These are phyloP conservation scores for Lithophane leautieri DNA, from an alignment of 2,888 invertebrate genomes.

Conservation along the genomic window DNA sequence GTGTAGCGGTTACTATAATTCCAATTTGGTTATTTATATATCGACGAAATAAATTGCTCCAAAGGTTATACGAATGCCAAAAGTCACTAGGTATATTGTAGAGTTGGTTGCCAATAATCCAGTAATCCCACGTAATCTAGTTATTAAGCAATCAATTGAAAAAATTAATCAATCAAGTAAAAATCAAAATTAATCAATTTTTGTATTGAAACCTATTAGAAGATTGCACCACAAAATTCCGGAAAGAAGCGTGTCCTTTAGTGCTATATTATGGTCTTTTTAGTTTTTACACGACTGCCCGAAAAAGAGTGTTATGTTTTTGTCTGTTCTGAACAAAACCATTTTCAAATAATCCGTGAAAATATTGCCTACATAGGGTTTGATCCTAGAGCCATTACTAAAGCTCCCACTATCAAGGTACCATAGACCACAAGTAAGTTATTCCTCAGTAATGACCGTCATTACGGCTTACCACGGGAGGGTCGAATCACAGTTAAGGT, in stretches of 20 bases:
- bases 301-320: too few species aligned
- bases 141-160: background rate
- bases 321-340: background rate
- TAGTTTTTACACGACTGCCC: too few species aligned
- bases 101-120: background rate
- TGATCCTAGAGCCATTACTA: slow-evolving; percentile 17
- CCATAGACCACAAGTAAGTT: slow-evolving; percentile 32
- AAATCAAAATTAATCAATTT: too few species aligned
- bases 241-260: background rate
- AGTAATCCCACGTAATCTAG: background rate
- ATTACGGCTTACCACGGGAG: slow-evolving; percentile 56
- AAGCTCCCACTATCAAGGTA: slow-evolving; percentile 13
- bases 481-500: slow-evolving; percentile 66
- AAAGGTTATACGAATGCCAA: background rate
- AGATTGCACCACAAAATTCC: background rate
- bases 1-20: too few species aligned
- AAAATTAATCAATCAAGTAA: too few species aligned
- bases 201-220: background rate
- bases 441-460: slow-evolving; percentile 64
- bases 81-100: background rate
- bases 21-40: too few species aligned
- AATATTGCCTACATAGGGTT: background rate
- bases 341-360: background rate
- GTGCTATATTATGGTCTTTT: background rate
- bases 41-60: background rate